Conservation (phyloP, 2,888 invertebrate species). For the Eristalinus sepulchralis region DNA sequence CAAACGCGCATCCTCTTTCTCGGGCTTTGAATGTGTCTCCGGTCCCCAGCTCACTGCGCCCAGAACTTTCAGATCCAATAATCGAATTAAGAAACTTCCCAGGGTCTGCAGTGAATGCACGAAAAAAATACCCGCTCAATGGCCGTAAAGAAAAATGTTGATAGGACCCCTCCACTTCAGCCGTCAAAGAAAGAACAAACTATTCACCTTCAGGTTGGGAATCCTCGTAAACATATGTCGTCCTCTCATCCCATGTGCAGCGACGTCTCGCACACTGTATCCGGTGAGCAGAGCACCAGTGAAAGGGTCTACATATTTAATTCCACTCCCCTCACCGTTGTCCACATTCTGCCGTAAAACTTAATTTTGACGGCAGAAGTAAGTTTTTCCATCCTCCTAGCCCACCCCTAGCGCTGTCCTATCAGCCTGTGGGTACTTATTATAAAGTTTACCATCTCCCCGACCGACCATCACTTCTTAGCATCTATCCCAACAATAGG, state of each 20-base stretch:
- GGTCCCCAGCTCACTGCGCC: slow-evolving; percentile 44
- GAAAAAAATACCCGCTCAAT: slow-evolving; percentile 6
- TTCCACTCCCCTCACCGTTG: slow-evolving; percentile 2
- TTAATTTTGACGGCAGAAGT: slow-evolving; percentile 45
- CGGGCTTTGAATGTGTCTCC: slow-evolving; percentile 32
- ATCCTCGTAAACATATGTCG: slow-evolving; percentile 23
- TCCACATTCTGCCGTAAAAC: slow-evolving; percentile 23
- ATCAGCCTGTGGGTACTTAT: slow-evolving; percentile 54
- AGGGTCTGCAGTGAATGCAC: slow-evolving; percentile 57
- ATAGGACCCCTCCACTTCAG: background rate
- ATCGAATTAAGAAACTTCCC: slow-evolving; percentile 66
- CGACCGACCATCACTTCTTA: slow-evolving; percentile 1
- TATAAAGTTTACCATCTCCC: slow-evolving; percentile 54
- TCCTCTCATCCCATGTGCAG: background rate
- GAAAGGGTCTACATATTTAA: slow-evolving; percentile 39
- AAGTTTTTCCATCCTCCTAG: slow-evolving; percentile 23
- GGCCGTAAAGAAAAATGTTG: slow-evolving; percentile 29
- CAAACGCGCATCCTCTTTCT: background rate
- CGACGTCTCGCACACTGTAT: background rate
- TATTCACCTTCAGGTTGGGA: background rate
- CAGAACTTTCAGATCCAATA: slow-evolving; percentile 64
- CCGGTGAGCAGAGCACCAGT: background rate
- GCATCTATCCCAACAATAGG: slow-evolving; percentile 51
- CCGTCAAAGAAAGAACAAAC: background rate
- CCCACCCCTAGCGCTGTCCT: too few relatives aligned